phyloP scores from a whole-genome alignment of 2,113 vertebrate species.

The Elephas maximus region DNA sequence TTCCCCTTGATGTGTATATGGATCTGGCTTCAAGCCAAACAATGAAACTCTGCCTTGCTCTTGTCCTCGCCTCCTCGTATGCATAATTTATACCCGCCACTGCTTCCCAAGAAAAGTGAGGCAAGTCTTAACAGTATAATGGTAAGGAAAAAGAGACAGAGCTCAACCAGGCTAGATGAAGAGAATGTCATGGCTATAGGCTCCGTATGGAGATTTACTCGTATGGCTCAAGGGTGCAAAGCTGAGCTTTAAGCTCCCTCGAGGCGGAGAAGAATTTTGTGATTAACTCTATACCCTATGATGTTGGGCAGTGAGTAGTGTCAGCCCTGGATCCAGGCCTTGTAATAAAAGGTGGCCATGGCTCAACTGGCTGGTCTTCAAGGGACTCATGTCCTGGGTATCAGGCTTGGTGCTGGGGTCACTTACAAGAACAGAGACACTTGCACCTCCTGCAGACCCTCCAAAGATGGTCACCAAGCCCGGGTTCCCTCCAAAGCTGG shows the following conservation, averaged over 20 bases:
- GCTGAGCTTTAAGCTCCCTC: neutral
- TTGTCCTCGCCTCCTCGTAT: fast-evolving
- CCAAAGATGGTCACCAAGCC: slow-evolving; percentile 93
- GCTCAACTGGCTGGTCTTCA: neutral
- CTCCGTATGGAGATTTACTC: fast-evolving
- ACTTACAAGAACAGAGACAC: slow-evolving; percentile 92
- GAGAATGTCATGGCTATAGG: fast-evolving
- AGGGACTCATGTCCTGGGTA: neutral
- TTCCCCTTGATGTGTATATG: fast-evolving
- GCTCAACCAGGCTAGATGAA: neutral
- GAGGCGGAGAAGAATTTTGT: neutral
- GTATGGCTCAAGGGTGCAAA: fast-evolving
- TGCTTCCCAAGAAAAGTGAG: neutral
- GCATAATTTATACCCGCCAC: neutral
- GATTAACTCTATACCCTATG: neutral
- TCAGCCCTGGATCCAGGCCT: neutral
- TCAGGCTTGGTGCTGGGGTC: neutral
- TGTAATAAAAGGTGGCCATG: neutral
- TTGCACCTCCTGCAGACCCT: slow-evolving; percentile 93
- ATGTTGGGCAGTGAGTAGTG: neutral
- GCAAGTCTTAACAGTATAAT: neutral
- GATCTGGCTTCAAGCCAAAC: neutral
- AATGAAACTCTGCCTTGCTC: neutral
- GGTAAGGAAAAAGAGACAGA: neutral
- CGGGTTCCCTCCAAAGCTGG: slow-evolving; percentile 93